Evolutionary conservation across 2,888 invertebrate genomes (phyloP).

Genomic region (Heteropelma amictum): DNA sequence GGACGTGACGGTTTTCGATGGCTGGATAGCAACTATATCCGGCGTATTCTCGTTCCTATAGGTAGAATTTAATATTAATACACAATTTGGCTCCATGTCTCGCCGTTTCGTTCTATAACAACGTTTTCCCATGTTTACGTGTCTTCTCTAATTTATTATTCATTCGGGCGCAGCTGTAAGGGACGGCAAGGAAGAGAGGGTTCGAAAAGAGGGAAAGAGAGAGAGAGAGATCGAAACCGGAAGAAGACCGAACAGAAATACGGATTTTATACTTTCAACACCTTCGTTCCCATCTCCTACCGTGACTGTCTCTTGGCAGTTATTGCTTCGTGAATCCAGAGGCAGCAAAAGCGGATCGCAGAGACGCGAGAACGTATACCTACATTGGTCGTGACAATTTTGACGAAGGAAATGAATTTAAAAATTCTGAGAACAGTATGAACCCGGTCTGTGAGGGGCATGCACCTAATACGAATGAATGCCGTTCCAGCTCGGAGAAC

Average conservation of each 20-base stretch:
- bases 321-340: no score
- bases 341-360: no score
- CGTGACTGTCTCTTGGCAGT: no score
- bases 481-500: no score
- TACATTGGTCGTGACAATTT: no score
- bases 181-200: no score
- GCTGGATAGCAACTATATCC: constrained; percentile 8
- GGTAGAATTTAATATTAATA: constrained; percentile 70
- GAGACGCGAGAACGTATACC: no score
- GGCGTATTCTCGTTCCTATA: constrained; percentile 43
- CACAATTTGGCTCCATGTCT: constrained; percentile 68
- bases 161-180: constrained; percentile 59
- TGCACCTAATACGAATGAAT: no score
- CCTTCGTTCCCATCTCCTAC: no score
- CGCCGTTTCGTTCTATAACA: constrained; percentile 43
- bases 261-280: not conserved
- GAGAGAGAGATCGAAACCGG: constrained; percentile 28
- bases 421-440: no score
- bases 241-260: constrained; percentile 64
- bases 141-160: constrained; percentile 65
- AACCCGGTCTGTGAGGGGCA: no score
- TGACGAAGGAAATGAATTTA: no score
- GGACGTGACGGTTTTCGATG: constrained; percentile 37
- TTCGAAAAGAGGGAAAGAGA: not conserved
- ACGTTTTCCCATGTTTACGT: constrained; percentile 50